A percentile compares a stretch with the other conserved stretches of the same genome.
These are phyloP conservation scores for Phodopus roborovskii DNA, from an alignment of 2,113 vertebrate genomes.

Conservation along the genomic window DNA sequence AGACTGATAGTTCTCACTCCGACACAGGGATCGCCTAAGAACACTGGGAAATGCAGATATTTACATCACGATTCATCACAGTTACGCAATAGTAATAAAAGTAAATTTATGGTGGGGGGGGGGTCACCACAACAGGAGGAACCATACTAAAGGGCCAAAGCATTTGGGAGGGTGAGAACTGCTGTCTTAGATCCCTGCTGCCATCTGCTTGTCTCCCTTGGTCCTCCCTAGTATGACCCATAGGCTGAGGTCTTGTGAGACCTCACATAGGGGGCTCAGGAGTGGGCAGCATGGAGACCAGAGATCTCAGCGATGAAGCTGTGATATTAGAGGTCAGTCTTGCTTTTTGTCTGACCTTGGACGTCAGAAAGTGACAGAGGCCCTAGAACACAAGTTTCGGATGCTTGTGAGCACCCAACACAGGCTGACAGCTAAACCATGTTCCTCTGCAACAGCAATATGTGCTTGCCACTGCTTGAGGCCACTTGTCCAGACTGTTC, in stretches of 20 bases:
- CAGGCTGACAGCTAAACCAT: neutral
- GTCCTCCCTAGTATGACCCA: neutral
- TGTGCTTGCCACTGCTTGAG: neutral
- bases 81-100: neutral
- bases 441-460: neutral
- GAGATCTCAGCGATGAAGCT: neutral
- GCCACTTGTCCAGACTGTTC: neutral
- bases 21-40: neutral
- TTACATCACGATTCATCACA: neutral
- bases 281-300: neutral
- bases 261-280: too few species aligned
- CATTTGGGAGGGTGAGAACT: neutral
- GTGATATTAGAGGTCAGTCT: neutral
- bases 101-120: neutral
- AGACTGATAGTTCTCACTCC: neutral
- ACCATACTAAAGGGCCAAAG: neutral
- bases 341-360: neutral
- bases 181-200: neutral
- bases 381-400: neutral
- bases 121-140: neutral
- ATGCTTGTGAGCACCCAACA: neutral
- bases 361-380: neutral
- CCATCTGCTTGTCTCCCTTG: neutral
- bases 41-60: neutral
- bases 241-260: neutral